Evolutionary conservation across 2,113 vertebrate genomes (phyloP).

Genomic region (Bungarus multicinctus): DNA sequence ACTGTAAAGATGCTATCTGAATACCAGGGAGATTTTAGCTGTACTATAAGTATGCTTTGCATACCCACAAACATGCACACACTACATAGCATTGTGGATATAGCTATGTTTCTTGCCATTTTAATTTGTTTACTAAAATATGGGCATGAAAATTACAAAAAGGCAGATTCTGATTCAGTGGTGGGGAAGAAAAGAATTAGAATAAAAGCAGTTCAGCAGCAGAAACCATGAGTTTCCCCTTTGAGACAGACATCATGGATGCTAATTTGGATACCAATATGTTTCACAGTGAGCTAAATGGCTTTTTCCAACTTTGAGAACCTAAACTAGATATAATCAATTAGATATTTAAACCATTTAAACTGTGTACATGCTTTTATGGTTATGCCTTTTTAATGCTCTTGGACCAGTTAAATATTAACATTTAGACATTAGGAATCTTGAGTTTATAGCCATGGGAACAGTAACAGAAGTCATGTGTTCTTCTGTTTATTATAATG

Average conservation of each 20-base stretch:
- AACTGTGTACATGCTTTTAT: not conserved
- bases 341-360: not conserved
- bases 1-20: not conserved
- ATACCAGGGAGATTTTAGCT: not conserved
- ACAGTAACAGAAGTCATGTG: not conserved
- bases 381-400: not conserved
- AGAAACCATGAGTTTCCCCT: not conserved
- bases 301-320: not conserved
- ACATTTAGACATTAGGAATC: not conserved
- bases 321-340: not conserved
- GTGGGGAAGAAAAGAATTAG: not conserved
- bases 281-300: not conserved
- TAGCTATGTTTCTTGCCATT: not conserved
- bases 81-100: not conserved
- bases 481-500: conserved; percentile 1
- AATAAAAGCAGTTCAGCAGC: not conserved
- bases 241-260: not conserved
- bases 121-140: not conserved
- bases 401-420: not conserved
- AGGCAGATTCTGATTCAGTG: not conserved
- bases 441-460: not conserved
- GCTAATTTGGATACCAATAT: not conserved
- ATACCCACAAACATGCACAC: not conserved
- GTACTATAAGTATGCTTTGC: not conserved
- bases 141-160: not conserved